Evolutionary conservation across 2,113 vertebrate genomes (phyloP).

Genomic region (Melanerpes aurifrons): DNA sequence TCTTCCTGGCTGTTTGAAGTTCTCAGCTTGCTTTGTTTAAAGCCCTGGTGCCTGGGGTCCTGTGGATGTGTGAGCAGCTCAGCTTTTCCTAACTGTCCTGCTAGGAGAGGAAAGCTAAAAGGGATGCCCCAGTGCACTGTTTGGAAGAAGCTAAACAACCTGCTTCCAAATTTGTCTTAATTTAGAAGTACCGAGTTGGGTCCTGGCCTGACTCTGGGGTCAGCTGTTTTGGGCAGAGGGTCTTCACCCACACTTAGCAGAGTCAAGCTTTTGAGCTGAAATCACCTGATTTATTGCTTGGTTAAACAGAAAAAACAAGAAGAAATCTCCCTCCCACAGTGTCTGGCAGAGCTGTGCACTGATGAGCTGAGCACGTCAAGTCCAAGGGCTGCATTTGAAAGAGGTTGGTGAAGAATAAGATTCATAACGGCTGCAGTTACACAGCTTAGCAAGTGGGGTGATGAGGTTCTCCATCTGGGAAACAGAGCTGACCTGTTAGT

Average conservation of each 20-base stretch:
- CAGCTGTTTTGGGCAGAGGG: background rate
- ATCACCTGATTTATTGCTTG: background rate
- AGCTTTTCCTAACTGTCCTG: background rate
- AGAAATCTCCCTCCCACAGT: background rate
- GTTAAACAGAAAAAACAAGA: background rate
- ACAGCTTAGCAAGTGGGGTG: background rate
- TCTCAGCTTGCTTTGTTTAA: background rate
- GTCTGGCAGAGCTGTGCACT: background rate
- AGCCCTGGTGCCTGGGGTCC: background rate
- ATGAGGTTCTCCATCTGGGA: background rate
- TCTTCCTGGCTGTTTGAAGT: background rate
- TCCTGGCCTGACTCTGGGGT: background rate
- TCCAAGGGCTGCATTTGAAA: background rate
- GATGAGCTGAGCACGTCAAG: background rate
- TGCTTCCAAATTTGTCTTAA: background rate
- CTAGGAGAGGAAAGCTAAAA: background rate
- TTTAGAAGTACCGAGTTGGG: background rate
- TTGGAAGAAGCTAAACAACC: background rate
- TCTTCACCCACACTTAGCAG: background rate
- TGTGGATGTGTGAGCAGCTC: background rate
- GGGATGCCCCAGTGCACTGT: background rate
- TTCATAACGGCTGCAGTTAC: slow-evolving; percentile 1
- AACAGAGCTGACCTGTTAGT: background rate
- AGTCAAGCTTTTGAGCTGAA: background rate
- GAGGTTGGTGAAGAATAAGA: background rate